Evolutionary conservation across 2,888 invertebrate species (phyloP).

Genomic region (Lathronympha strigana): DNA sequence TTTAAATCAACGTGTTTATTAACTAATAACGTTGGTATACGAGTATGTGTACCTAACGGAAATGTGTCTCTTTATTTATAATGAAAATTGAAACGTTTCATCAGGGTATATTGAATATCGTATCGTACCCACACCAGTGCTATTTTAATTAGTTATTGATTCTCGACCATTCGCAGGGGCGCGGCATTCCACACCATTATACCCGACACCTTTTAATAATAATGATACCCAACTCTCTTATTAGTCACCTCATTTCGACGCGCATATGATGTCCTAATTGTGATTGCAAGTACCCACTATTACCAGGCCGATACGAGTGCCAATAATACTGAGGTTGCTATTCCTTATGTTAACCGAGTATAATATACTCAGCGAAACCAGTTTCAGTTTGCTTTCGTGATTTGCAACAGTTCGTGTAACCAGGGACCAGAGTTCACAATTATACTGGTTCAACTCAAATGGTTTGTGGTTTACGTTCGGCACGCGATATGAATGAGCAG

Average conservation of each 20-base stretch:
- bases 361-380: not conserved
- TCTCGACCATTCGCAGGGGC: slow-evolving; percentile 13
- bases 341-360: not conserved
- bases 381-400: not conserved
- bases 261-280: not conserved
- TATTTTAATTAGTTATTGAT: slow-evolving; percentile 2
- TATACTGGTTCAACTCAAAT: not conserved
- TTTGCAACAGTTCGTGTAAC: not conserved
- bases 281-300: not conserved
- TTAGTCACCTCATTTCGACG: not conserved
- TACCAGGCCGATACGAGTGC: slow-evolving; percentile 12
- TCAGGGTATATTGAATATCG: not conserved
- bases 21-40: no score
- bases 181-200: not conserved
- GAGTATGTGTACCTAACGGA: no score
- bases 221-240: not conserved
- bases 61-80: not conserved
- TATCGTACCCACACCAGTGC: slow-evolving; percentile 4
- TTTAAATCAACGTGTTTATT: no score
- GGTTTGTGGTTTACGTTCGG: not conserved
- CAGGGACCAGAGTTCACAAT: not conserved
- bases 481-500: not conserved
- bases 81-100: not conserved
- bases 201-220: slow-evolving; percentile 9
- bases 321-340: not conserved